Evolutionary conservation across 2,888 invertebrate species (phyloP).

Genomic region (Troides aeacus): DNA sequence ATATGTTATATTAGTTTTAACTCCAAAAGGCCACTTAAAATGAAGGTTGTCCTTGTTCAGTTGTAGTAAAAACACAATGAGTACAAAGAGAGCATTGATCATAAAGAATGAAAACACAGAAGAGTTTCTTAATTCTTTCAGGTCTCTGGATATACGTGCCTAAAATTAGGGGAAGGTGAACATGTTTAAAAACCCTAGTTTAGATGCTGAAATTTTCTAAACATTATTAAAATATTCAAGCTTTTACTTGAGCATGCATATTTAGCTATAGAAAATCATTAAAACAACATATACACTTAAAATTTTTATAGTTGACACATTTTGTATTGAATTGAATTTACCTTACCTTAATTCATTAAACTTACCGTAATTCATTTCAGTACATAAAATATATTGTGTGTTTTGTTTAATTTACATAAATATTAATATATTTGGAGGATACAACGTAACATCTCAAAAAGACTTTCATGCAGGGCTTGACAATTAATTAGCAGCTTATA

Average conservation of each 20-base stretch:
- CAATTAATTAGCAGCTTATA: no score
- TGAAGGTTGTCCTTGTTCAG: slow-evolving; percentile 98
- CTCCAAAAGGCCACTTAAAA: slow-evolving; percentile 97
- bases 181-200: slow-evolving; percentile 27
- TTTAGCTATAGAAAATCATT: not conserved
- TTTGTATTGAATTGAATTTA: no score
- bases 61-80: slow-evolving; percentile 98
- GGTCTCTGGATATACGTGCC: slow-evolving; percentile 93
- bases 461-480: no score
- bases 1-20: slow-evolving; percentile 95
- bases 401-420: no score
- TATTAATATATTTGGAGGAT: no score
- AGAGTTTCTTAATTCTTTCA: slow-evolving; percentile 96
- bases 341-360: not conserved
- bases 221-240: slow-evolving; percentile 3
- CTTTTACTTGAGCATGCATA: slow-evolving; percentile 20
- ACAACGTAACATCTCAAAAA: not conserved
- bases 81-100: slow-evolving; percentile 98
- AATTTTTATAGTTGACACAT: no score
- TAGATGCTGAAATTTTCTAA: not conserved
- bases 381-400: not conserved
- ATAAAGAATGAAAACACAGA: slow-evolving; percentile 98
- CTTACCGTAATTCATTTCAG: not conserved
- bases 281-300: not conserved
- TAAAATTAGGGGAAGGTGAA: slow-evolving; percentile 81